Evolutionary conservation across 2,113 vertebrate species (phyloP).

Genomic region (Paramormyrops kingsleyae): DNA sequence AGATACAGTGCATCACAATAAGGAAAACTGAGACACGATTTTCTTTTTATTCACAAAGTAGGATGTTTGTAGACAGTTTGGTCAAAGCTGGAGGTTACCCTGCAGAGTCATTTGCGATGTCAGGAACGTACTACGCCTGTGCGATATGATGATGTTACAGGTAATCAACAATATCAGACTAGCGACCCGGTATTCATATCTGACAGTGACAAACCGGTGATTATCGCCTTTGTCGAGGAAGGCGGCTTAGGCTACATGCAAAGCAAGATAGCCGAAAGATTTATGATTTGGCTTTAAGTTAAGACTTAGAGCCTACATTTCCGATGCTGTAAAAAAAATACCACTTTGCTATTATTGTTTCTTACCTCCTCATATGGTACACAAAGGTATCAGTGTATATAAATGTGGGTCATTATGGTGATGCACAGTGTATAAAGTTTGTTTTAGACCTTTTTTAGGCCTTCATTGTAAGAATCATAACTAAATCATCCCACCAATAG

Average conservation of each 20-base stretch:
- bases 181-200: no score
- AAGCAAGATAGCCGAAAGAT: not conserved
- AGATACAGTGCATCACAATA: not conserved
- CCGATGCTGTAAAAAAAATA: not conserved
- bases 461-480: not conserved
- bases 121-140: no score
- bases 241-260: not conserved
- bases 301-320: not conserved
- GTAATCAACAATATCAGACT: no score
- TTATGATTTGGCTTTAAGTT: not conserved
- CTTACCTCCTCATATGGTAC: not conserved
- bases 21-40: not conserved
- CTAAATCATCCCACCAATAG: not conserved
- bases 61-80: not conserved
- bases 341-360: not conserved
- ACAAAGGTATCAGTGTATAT: not conserved
- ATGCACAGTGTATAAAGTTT: no score
- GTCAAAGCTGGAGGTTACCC: not conserved
- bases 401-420: not conserved
- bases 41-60: not conserved
- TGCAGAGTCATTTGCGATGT: not conserved
- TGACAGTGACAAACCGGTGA: no score
- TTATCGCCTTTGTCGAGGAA: no score
- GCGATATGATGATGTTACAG: no score
- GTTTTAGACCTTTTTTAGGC: no score